Conservation (phyloP, 2,888 invertebrate genomes). For the Eutolmus rufibarbis region DNA sequence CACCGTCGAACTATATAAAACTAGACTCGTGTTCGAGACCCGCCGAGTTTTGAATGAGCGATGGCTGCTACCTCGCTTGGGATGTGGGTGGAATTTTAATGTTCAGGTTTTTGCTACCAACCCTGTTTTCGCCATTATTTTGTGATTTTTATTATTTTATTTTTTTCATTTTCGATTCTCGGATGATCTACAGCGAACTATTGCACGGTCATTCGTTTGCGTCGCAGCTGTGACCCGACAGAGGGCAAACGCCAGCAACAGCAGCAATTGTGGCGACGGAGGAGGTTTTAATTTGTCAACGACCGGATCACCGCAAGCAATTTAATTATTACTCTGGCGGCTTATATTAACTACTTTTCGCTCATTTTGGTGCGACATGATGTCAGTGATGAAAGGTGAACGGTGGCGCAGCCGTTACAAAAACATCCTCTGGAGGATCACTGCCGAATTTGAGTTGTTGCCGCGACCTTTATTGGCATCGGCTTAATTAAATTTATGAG, state of each 20-base stretch:
- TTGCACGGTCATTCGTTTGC: not conserved
- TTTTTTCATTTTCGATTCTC: not conserved
- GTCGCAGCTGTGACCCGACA: not conserved
- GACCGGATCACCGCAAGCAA: not conserved
- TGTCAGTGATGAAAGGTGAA: not conserved
- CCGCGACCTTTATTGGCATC: not conserved
- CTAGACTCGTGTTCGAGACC: not conserved
- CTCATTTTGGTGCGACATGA: not conserved
- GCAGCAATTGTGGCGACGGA: not conserved
- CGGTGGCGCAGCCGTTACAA: not conserved
- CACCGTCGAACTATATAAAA: not conserved
- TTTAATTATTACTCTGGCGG: not conserved
- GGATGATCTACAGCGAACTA: not conserved
- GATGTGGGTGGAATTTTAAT: conserved; percentile 7
- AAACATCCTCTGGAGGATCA: not conserved
- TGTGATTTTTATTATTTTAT: not conserved
- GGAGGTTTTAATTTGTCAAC: conserved; percentile 9
- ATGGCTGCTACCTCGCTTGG: not conserved
- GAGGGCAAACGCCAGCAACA: not conserved
- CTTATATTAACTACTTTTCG: not conserved
- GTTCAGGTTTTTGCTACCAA: not conserved
- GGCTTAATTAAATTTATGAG: not conserved
- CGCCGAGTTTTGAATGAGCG: not conserved
- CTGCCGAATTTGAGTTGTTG: not conserved
- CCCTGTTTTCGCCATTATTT: not conserved